Evolutionary conservation across 2,888 invertebrate genomes (phyloP).

Genomic region (Parnassius smintheus): DNA sequence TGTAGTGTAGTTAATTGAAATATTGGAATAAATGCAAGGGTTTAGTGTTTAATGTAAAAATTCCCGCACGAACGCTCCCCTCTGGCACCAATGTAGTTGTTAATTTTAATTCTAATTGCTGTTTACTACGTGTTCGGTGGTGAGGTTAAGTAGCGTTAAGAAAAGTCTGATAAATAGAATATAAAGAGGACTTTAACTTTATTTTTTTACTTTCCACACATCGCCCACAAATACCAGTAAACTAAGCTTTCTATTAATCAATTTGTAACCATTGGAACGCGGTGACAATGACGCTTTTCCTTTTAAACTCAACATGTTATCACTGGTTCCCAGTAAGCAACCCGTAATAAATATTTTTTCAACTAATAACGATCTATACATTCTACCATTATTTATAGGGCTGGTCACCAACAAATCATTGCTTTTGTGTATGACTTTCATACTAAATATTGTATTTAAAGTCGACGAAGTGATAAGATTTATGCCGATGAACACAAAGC

Average conservation of each 20-base stretch:
- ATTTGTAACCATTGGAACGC: constrained; percentile 10
- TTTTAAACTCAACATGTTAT: constrained; percentile 46
- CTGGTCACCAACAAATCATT: constrained; percentile 66
- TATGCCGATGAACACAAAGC: constrained; percentile 42
- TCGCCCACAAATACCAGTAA: not conserved
- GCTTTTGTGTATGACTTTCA: constrained; percentile 49
- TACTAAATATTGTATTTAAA: constrained; percentile 47
- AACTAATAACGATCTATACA: constrained; percentile 40
- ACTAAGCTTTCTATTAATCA: constrained; percentile 21
- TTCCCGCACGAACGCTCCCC: too few relatives aligned
- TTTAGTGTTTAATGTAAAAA: too few relatives aligned
- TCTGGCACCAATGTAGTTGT: too few relatives aligned
- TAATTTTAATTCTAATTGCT: too few relatives aligned
- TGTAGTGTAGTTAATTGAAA: too few relatives aligned
- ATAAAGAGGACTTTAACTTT: too few relatives aligned
- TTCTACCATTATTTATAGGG: constrained; percentile 57
- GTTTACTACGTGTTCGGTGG: too few relatives aligned
- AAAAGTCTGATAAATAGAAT: too few relatives aligned
- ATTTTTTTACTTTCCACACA: not conserved
- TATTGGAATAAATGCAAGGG: too few relatives aligned
- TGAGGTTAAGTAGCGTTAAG: too few relatives aligned
- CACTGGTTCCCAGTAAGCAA: constrained; percentile 47
- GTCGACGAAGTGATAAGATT: constrained; percentile 65
- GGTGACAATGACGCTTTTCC: constrained; percentile 30
- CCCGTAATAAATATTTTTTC: constrained; percentile 62